Conservation (phyloP, 2,113 vertebrate species). For the Ailuropoda melanoleuca region DNA sequence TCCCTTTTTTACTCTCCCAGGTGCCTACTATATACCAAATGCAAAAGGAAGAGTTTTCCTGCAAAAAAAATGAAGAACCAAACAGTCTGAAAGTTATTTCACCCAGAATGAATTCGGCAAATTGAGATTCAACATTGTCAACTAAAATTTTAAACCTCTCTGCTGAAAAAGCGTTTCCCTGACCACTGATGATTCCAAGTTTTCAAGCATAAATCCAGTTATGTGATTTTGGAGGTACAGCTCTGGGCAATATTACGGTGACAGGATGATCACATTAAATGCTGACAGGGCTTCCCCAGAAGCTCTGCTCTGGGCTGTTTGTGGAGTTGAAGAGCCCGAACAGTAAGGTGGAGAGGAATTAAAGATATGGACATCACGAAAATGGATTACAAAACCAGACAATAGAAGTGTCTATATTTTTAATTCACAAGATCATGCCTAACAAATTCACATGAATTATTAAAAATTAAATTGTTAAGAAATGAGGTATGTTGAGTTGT, state of each 20-base stretch:
- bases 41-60: neutral
- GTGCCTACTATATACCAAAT: neutral
- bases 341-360: neutral
- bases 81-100: neutral
- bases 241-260: slow-evolving; percentile 9
- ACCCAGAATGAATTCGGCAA: slow-evolving; percentile 1
- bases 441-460: slow-evolving; percentile 6
- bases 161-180: slow-evolving; percentile 5
- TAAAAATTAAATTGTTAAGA: neutral
- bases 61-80: neutral
- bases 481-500: neutral
- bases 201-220: slow-evolving; percentile 55
- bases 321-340: neutral
- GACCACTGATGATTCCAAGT: neutral
- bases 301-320: slow-evolving; percentile 26
- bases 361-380: neutral
- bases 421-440: neutral
- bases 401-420: neutral
- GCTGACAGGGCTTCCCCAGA: slow-evolving; percentile 23
- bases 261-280: slow-evolving; percentile 7
- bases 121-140: slow-evolving; percentile 26
- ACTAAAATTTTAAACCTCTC: slow-evolving; percentile 37
- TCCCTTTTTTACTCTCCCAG: neutral
- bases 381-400: neutral
- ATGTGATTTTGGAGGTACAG: slow-evolving; percentile 38